Conservation (phyloP, 2,888 invertebrate species). For the Willowsia nigromaculata region DNA sequence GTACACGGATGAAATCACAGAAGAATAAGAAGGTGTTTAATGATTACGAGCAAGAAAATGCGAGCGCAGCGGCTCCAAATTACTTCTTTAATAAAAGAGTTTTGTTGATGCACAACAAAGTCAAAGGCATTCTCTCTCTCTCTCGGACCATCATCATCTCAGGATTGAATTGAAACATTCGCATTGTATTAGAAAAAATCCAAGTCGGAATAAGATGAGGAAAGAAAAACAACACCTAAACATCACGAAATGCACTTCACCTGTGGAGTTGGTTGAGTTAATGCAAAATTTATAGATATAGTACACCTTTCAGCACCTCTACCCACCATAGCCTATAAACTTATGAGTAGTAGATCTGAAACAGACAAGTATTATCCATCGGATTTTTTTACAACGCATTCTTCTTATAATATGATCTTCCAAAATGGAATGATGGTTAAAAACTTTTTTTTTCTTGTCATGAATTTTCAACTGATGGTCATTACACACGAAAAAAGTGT, state of each 20-base stretch:
- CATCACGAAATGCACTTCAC: slow-evolving; percentile 7
- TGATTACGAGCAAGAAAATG: slow-evolving; percentile 14
- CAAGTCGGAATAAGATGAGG: background rate
- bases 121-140: background rate
- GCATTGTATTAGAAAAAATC: background rate
- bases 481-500: no score
- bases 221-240: background rate
- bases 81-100: background rate
- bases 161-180: background rate
- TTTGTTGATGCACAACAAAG: background rate
- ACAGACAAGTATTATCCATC: background rate
- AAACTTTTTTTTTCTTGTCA: background rate
- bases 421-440: background rate
- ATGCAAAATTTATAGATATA: background rate
- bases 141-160: background rate
- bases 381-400: background rate
- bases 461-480: background rate
- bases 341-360: background rate
- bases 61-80: background rate
- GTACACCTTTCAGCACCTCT: background rate
- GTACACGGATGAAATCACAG: slow-evolving; percentile 12
- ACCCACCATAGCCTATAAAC: background rate
- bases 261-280: slow-evolving; percentile 9
- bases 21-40: background rate
- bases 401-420: background rate